Evolutionary conservation across 1,140 invertebrate genomes (phyloP), one percentile per base, ranked within the genome.

Genomic region (Drosophila varians): DNA sequence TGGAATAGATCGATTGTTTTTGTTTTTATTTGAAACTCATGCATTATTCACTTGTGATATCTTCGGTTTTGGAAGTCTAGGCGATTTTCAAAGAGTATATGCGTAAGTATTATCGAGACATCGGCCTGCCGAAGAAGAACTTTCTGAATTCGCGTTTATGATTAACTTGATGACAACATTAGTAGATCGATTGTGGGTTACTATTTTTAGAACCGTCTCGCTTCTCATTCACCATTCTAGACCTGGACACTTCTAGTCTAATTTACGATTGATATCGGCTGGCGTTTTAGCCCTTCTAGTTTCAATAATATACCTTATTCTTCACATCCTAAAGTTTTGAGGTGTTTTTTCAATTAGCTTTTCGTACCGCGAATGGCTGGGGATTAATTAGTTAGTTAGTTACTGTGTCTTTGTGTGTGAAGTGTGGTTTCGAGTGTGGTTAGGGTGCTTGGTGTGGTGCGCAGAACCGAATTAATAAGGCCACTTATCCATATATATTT

Each of bases 401-500:
- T 49, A 61, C 45, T 42, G 47, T 51, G 45, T 57, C 8, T 42
- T 26, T 51, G 43, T 74, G 49, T 31, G 4, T 31, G 9, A 31
- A 31, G 58, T 69, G 53, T 68, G 52, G 26, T 19, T 36, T 46
- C 31, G 45, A 42, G 64, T 52, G 31, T 42, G 51, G 4, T 18
- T 40, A 26, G 42, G 36, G 56, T 70, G 60, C 49, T 23, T 56
- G 26, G 74, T 83, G 78, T 74, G 69, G 69, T 87, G 83, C 77
- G 68, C 53, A 77, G 69, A 87, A 82, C 79, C 70, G 70, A 87
- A 83, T 79, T 77, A 88, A 87, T 87, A 87, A 87, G 82, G 82
- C 82, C 82, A 87, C 82, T 87, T 87, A 82, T 82, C 74, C 68
- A 73, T 62, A 73, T 66, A 66, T 62, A 48, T 72, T n/a, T 53